A percentile compares a stretch with the other conserved stretches of the same genome.
Conservation (phyloP, 1,140 invertebrate species). For the Drosophila tani region DNA sequence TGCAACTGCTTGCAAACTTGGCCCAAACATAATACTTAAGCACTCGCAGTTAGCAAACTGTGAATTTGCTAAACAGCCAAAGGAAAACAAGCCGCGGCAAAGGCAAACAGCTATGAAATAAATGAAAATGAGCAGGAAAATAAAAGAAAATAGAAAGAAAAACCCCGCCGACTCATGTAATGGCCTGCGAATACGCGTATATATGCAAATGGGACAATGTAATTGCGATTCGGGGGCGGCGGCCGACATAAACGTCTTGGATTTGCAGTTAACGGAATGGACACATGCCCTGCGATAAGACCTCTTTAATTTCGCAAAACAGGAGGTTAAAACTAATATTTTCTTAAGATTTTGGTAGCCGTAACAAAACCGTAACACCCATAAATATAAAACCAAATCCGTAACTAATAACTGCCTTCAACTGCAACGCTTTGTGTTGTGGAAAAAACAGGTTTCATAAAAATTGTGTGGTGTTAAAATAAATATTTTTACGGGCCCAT, state of each 20-base stretch:
- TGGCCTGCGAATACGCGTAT: constrained; percentile 34
- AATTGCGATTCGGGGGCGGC: constrained; percentile 39
- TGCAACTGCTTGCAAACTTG: constrained; percentile 59
- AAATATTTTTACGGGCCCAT: background rate
- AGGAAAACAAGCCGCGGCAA: constrained; percentile 26
- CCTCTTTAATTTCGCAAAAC: background rate
- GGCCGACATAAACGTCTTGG: constrained; percentile 5
- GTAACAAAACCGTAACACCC: background rate
- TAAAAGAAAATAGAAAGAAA: constrained; percentile 23
- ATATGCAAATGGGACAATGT: constrained; percentile 43
- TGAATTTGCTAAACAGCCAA: constrained; percentile 73
- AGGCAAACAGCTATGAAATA: constrained; percentile 54
- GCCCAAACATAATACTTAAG: constrained; percentile 64
- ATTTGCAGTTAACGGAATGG: background rate
- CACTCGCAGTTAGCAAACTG: constrained; percentile 75
- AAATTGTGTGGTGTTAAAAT: background rate
- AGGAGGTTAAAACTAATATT: background rate
- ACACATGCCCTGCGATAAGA: constrained; percentile 10
- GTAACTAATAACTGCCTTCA: background rate
- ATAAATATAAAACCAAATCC: constrained; percentile 1
- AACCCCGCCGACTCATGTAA: constrained; percentile 59
- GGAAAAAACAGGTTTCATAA: background rate
- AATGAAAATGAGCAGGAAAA: constrained; percentile 51
- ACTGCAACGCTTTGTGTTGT: background rate
- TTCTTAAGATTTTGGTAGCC: background rate